Evolutionary conservation across 2,797 vertebrate species (phyloP).

Genomic region (Heliangelus exortis): DNA sequence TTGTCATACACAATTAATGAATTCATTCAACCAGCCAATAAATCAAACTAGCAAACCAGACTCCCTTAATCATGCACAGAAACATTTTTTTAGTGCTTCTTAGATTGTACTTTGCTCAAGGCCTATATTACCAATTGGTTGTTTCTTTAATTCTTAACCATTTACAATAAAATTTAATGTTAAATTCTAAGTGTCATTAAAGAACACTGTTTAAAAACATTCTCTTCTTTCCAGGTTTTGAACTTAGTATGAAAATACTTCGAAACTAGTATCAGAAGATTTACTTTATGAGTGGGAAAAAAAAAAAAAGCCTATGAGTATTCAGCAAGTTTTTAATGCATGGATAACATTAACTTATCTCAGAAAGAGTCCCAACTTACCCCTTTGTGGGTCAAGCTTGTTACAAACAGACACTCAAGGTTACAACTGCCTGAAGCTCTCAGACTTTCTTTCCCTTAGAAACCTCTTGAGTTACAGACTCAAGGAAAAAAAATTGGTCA

Average conservation of each 20-base stretch:
- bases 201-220: neutral
- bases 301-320: neutral
- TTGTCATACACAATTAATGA: slow-evolving; percentile 64
- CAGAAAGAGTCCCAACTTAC: neutral
- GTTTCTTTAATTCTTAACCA: slow-evolving; percentile 46
- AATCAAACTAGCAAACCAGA: slow-evolving; percentile 50
- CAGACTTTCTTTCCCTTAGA: neutral
- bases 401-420: neutral
- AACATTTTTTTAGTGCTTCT: slow-evolving; percentile 42
- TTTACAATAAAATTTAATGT: slow-evolving; percentile 11
- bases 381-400: neutral
- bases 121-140: slow-evolving; percentile 36
- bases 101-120: slow-evolving; percentile 44
- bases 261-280: neutral
- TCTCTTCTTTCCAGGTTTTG: neutral
- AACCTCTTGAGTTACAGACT: neutral
- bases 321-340: neutral
- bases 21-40: slow-evolving; percentile 55
- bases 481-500: no score
- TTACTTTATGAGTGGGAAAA: neutral
- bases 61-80: slow-evolving; percentile 25
- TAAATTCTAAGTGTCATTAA: slow-evolving; percentile 9
- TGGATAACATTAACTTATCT: neutral
- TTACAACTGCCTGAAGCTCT: neutral
- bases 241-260: neutral